Evolutionary conservation across 2,888 invertebrate species (phyloP), one percentile per base, ranked within the genome.

Genomic region (Beris morrisii): DNA sequence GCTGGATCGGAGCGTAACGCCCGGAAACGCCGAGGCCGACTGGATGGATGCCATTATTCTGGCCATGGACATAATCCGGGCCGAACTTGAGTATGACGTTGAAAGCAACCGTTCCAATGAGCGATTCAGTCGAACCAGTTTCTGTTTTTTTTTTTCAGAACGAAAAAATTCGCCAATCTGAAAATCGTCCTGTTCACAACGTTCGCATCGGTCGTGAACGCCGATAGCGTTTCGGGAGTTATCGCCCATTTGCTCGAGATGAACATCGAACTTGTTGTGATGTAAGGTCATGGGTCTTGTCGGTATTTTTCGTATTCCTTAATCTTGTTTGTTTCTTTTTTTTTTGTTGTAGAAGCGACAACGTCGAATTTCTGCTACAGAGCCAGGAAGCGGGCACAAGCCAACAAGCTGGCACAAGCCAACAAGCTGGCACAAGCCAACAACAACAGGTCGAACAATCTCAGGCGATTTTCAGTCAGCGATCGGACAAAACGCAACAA

Each of bases 151-250:
- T 13, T 31, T 43, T 28, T 32, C 52, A 81, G 80, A 12, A 68
- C 72, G 0, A 80, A 82, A 48, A 82, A 79, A 66, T 80, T 82
- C 71, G 76, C 75, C 5, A 74, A 77, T 12, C 79, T 78, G 52
- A 86, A 88, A 71, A 82, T 91, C 57, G 83, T 89, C 45, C 76
- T 91, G 28, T 84, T 90, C 74, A 87, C 88, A 1, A 87, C 89
- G 74, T 86, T 90, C 65, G 81, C 81, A 52, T 38, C 50, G 4
- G 74, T 76, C 15, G 78, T 82, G 55, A 82, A 82, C 63, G 78
- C 81, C 28, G 82, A 84, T 67, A 79, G 84, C 65, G 73, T 84
- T 50, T 82, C 85, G 66, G 73, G 83, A 77, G 82, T 85, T 11
- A 77, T 87, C 28, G 76, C 82, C 53, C 84, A 85, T 38, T 79